Evolutionary conservation across 2,888 invertebrate genomes (phyloP), one percentile per base, ranked within the genome.

Genomic region (Silvanus unidentatus): DNA sequence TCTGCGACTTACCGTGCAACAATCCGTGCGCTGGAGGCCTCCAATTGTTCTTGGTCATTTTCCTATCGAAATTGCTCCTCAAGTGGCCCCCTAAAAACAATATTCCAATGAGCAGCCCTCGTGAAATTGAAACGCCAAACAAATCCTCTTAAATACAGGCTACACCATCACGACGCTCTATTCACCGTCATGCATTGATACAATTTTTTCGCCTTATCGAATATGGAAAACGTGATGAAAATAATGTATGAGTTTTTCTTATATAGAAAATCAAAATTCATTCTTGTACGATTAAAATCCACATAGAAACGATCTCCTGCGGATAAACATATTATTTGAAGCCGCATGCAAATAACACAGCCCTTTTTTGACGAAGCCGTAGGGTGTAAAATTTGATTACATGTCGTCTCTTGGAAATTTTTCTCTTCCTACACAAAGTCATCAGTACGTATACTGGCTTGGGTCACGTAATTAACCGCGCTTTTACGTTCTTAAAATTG

Each of bases 211-310:
- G 14, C 37, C 37, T 37, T 37, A 13, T 15, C 12, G 9, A 52
- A 51, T 54, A 56, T 50, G 50, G 43, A 54, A 58, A 55, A 66
- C 68, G 68, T 68, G 68, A 64, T 60, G 57, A 53, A 64, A 66
- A 62, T 68, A 59, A 60, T 57, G 41, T 39, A 32, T 40, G 60
- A 65, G 49, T 32, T n/a, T n/a, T 47, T 36, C 50, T 45, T 45
- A 62, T 57, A 68, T 70, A 67, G 65, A 69, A 71, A 70, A 70
- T 71, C 69, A 71, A 70, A 70, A 71, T 67, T 69, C 65, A 70
- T 71, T 71, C 69, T 69, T 69, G 59, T 51, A 55, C 65, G 66
- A 69, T 70, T 70, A 69, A 69, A 68, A 66, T 63, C 60, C 60
- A 58, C 63, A 61, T 58, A 58, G 63, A 60, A n/a, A 55, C 56